phyloP scores from a whole-genome alignment of 2,113 vertebrate species.

The Chaetorhynchus papuensis region DNA sequence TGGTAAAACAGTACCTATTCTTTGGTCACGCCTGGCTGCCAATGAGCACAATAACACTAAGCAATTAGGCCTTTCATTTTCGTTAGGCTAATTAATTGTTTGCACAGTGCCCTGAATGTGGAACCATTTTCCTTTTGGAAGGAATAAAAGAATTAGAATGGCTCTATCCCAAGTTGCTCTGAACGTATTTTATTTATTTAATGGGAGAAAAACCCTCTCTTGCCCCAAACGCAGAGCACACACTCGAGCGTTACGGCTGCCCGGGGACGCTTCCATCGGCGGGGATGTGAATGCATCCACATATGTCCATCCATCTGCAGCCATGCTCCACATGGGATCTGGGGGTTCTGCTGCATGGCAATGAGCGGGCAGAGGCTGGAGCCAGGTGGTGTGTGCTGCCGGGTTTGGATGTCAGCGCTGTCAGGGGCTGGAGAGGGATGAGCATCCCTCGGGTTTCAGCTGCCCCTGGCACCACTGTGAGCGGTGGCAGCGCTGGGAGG shows the following conservation, averaged over 20 bases:
- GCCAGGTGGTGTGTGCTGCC: not conserved
- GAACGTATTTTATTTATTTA: constrained; percentile 41
- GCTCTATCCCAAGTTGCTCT: constrained; percentile 29
- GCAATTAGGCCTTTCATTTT: constrained; percentile 56
- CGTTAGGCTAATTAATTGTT: constrained; percentile 62
- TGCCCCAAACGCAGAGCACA: not conserved
- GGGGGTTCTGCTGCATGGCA: not conserved
- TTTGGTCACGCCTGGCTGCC: constrained; percentile 20
- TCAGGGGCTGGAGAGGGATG: not conserved
- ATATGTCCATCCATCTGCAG: constrained; percentile 65
- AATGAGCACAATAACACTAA: not conserved
- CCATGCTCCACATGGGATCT: not conserved
- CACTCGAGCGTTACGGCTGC: not conserved
- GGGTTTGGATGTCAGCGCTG: not conserved
- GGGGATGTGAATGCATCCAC: constrained; percentile 15
- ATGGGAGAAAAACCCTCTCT: constrained; percentile 31
- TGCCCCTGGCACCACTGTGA: not conserved
- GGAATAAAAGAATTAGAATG: constrained; percentile 31
- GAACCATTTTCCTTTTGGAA: constrained; percentile 34
- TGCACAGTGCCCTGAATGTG: constrained; percentile 38
- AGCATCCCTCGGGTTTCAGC: not conserved
- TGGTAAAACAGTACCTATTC: not conserved
- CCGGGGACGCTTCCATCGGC: not conserved
- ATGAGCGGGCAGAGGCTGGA: not conserved
- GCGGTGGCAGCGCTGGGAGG: accelerated